Evolutionary conservation across 2,888 invertebrate genomes (phyloP).

Genomic region (Meandrusa payeni): DNA sequence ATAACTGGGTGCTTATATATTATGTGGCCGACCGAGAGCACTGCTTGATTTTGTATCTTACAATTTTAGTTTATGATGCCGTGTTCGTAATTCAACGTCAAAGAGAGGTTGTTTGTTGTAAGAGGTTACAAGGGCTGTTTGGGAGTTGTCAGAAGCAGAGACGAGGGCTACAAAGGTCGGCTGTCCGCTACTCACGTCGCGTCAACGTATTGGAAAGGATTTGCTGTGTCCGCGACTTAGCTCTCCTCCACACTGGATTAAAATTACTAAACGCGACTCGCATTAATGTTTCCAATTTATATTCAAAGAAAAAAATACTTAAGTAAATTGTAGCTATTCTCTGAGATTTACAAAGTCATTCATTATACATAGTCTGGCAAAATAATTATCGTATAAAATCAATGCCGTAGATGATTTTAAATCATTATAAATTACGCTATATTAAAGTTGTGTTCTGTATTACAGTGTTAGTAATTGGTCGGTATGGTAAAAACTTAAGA

Average conservation of each 20-base stretch:
- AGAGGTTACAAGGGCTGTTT: constrained; percentile 62
- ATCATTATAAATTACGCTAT: no score
- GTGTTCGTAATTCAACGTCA: constrained; percentile 54
- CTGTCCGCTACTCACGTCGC: constrained; percentile 43
- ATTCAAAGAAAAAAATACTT: no score
- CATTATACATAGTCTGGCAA: no score
- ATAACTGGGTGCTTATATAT: constrained; percentile 3
- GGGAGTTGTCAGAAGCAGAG: constrained; percentile 67
- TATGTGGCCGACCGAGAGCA: background rate
- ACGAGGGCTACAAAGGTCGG: constrained; percentile 58
- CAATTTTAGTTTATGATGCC: constrained; percentile 40
- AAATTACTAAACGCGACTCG: no score
- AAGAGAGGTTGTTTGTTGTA: constrained; percentile 51
- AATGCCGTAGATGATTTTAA: no score
- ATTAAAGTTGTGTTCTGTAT: no score
- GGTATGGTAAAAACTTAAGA: no score
- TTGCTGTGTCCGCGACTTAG: constrained; percentile 48
- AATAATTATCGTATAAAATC: no score
- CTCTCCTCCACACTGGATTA: constrained; percentile 34
- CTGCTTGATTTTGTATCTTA: constrained; percentile 8
- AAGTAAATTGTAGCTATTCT: no score
- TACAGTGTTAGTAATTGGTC: no score
- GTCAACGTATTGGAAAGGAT: constrained; percentile 59
- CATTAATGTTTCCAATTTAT: no score
- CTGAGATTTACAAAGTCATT: no score